phyloP scores from a whole-genome alignment of 1,140 invertebrate species.

The Theocolax elegans region DNA sequence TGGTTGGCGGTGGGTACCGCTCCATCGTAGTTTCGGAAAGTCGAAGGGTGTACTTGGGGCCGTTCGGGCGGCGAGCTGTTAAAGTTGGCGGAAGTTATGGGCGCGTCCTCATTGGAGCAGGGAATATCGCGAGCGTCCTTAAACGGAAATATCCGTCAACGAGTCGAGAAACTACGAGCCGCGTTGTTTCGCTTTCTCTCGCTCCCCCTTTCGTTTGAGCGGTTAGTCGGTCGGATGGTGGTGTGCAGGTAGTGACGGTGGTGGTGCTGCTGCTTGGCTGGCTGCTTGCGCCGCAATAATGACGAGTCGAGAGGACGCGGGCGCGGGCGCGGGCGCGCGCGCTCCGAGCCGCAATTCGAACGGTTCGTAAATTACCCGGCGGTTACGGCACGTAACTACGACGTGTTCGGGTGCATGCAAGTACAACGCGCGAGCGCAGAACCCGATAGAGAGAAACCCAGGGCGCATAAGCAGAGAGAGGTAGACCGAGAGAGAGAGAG shows the following conservation, averaged over 20 bases:
- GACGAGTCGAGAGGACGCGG: slow-evolving; percentile 39
- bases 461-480: too few relatives aligned
- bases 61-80: slow-evolving; percentile 32
- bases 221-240: slow-evolving; percentile 8
- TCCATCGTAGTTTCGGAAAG: slow-evolving; percentile 42
- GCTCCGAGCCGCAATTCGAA: slow-evolving; percentile 40
- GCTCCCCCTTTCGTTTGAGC: slow-evolving; percentile 38
- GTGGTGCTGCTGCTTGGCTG: not conserved
- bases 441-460: slow-evolving; percentile 4
- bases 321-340: not conserved
- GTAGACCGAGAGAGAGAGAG: not conserved
- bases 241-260: too few relatives aligned
- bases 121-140: slow-evolving; percentile 44
- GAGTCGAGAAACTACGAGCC: slow-evolving; percentile 42
- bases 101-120: slow-evolving; percentile 41
- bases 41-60: slow-evolving; percentile 44
- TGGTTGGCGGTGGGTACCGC: not conserved
- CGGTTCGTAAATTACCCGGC: slow-evolving; percentile 46
- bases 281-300: slow-evolving; percentile 39
- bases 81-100: slow-evolving; percentile 46
- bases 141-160: slow-evolving; percentile 45
- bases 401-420: slow-evolving; percentile 7
- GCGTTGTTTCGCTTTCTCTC: not conserved
- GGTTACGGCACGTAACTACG: slow-evolving; percentile 37
- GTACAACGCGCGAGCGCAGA: not conserved